A percentile compares a stretch with the other conserved stretches of the same genome.
phyloP scores from a whole-genome alignment of 2,113 vertebrate genomes.

The Parus major region DNA sequence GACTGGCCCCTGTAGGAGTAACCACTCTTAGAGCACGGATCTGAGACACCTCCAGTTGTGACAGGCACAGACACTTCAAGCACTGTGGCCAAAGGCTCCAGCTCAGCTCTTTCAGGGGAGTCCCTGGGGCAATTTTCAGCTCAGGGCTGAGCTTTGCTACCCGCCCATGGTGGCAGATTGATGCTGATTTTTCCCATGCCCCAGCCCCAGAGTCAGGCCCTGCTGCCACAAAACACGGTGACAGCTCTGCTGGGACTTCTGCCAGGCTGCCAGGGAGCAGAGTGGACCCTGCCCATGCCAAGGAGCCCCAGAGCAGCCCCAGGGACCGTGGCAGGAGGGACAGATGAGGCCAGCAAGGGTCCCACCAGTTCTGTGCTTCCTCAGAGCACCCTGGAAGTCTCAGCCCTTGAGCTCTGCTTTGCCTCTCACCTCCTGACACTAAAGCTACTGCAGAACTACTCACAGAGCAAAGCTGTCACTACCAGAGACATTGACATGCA shows the following conservation, averaged over 20 bases:
- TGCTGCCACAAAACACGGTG: not conserved
- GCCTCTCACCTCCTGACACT: not conserved
- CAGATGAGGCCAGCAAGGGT: not conserved
- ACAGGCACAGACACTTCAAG: not conserved
- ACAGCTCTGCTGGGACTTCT: not conserved
- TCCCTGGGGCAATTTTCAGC: not conserved
- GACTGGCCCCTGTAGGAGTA: not conserved
- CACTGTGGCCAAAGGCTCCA: not conserved
- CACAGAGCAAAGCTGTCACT: slow-evolving; percentile 18
- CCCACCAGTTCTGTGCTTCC: not conserved
- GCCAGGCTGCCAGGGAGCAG: not conserved
- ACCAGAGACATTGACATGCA: slow-evolving; percentile 17
- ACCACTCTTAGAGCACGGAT: accelerated
- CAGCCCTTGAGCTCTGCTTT: not conserved
- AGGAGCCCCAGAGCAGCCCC: not conserved
- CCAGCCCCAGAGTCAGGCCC: not conserved
- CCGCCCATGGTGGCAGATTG: accelerated
- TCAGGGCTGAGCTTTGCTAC: not conserved
- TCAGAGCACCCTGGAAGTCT: not conserved
- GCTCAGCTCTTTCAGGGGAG: not conserved
- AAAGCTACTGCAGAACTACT: slow-evolving; percentile 34
- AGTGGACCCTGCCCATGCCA: accelerated
- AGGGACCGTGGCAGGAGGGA: accelerated
- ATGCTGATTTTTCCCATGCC: not conserved
- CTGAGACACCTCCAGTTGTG: not conserved